phyloP scores from a whole-genome alignment of 2,797 vertebrate species.

The Danio kyathit region DNA sequence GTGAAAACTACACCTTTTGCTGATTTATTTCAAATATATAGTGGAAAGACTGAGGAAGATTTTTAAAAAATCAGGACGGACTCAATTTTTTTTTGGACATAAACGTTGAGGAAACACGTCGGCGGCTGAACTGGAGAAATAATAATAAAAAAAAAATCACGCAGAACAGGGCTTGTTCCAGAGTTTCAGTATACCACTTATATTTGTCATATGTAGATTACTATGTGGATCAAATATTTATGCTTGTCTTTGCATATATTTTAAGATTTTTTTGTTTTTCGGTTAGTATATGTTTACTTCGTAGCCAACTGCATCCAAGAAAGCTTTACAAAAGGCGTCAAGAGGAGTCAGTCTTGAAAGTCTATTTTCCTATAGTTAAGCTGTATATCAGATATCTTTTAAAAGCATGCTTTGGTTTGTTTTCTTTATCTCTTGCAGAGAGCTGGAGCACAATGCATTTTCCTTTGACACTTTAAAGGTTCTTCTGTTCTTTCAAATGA shows the following conservation, averaged over 20 bases:
- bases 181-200: constrained; percentile 84
- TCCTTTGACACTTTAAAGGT: constrained; percentile 69
- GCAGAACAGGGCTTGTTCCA: constrained; percentile 77
- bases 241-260: constrained; percentile 88
- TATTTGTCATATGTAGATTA: constrained; percentile 87
- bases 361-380: constrained; percentile 83
- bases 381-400: constrained; percentile 84
- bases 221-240: constrained; percentile 88
- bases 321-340: constrained; percentile 75
- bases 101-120: constrained; percentile 83
- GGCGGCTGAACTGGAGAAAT: constrained; percentile 70
- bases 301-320: constrained; percentile 83
- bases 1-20: constrained; percentile 66
- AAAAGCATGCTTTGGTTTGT: constrained; percentile 83
- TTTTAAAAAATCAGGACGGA: constrained; percentile 83
- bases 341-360: constrained; percentile 81
- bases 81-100: constrained; percentile 86
- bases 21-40: constrained; percentile 69
- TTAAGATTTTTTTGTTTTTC: constrained; percentile 74
- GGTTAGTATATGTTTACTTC: constrained; percentile 84
- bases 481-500: constrained; percentile 66
- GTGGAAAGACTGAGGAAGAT: constrained; percentile 59
- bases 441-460: constrained; percentile 75
- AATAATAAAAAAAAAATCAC: constrained; percentile 67
- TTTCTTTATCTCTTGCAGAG: constrained; percentile 76